Base-by-base conservation (phyloP, 2,797 vertebrate genomes). In the Helicolenus hilgendorfi region DNA sequence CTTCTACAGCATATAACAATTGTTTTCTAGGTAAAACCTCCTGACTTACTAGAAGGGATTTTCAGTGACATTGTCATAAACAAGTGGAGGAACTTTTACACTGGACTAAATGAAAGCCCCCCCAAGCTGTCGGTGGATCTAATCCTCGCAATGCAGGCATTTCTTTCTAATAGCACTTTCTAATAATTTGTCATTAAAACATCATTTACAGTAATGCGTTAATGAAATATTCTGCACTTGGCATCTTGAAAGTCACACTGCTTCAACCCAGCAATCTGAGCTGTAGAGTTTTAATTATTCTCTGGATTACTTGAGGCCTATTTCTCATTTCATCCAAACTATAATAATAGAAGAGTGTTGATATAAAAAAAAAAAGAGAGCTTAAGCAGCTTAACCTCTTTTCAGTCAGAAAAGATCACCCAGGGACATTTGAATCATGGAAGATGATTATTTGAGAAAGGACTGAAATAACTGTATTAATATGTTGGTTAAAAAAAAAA, bases 301-400 rank as follows among this genome's bases (percentile, higher is more conserved):
- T 68, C 31, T 1, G 81, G 87, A 91, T 90, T 90, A 92, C 79
- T 87, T 74, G 72, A 80, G 77, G 79, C 83, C 71, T 56, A 63
- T 82, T 91, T 89, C 68, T 86, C 83, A 81, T 89, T 78, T 87
- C 86, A 86, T 89, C 85, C 75, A 85, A 91, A 85, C 78, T 85
- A 88, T 69, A 85, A 91, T 87, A 92, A 92, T 62, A 82, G 49
- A 70, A 72, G 72, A 84, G 83, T 84, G 79, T 88, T 92, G 86
- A 85, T 89, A 91, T 88, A 91, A 83, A 95, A 35, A 89, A 91
- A 85, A 94, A n/a, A 88, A 89, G 65, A 83, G 72, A 77, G 73
- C 84, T 87, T 94, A 95, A 95, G 89, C 89, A 82, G 93, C 93
- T 94, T 95, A 94, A 89, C 89, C 82, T 89, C 83, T 85, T 92